A percentile compares a stretch with the other conserved stretches of the same genome.
These are phyloP conservation scores for Piezodorus guildinii DNA, from an alignment of 1,140 invertebrate species.

Conservation along the genomic window DNA sequence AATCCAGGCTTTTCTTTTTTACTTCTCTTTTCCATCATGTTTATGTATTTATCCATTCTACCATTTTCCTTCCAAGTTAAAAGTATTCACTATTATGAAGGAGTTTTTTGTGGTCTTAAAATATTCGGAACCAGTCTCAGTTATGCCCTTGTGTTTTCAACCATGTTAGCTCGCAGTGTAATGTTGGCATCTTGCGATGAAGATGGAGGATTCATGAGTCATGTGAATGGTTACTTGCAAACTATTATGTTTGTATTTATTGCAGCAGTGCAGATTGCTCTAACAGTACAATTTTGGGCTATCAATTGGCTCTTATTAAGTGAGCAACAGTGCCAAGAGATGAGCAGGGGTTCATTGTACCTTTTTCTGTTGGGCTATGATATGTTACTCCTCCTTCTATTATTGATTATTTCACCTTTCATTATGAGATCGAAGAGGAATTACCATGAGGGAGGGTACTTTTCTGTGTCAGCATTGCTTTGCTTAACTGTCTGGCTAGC, in stretches of 20 bases:
- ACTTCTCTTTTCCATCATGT: conserved; percentile 38
- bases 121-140: conserved; percentile 41
- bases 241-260: conserved; percentile 44
- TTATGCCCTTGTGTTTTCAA: conserved; percentile 42
- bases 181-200: conserved; percentile 44
- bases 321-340: conserved; percentile 26
- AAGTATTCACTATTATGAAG: conserved; percentile 15
- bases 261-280: conserved; percentile 39
- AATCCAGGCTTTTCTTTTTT: conserved; percentile 42
- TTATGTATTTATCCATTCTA: conserved; percentile 40
- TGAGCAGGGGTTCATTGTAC: conserved; percentile 26
- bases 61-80: conserved; percentile 35
- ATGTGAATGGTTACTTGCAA: conserved; percentile 48
- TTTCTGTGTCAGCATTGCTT: conserved; percentile 39
- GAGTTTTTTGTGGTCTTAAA: conserved; percentile 36
- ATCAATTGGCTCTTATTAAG: conserved; percentile 34
- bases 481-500: conserved; percentile 39
- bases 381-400: conserved; percentile 41
- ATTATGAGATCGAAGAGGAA: conserved; percentile 43
- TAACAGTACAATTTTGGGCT: conserved; percentile 33
- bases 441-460: conserved; percentile 44
- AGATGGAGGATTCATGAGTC: conserved; percentile 43
- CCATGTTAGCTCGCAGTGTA: conserved; percentile 43
- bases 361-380: conserved; percentile 37
- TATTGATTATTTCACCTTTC: conserved; percentile 40